Conservation (phyloP, 2,888 invertebrate genomes). For the Cyclophora albipunctata region DNA sequence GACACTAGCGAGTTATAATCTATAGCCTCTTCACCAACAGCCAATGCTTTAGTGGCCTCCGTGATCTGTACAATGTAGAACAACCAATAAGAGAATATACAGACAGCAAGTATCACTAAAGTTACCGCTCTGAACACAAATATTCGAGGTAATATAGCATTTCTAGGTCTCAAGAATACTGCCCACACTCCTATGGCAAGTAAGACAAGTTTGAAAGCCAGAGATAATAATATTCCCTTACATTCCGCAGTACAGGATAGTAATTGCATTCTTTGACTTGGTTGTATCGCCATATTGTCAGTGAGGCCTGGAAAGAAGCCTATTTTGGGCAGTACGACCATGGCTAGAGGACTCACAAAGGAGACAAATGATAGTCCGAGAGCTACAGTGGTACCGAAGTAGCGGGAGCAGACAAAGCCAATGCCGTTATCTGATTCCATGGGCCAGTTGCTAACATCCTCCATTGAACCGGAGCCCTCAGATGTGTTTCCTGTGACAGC, state of each 20-base stretch:
- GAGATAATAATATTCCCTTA: slow-evolving; percentile 92
- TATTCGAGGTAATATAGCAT: slow-evolving; percentile 92
- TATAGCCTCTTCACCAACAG: slow-evolving; percentile 85
- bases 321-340: slow-evolving; percentile 95
- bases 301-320: slow-evolving; percentile 86
- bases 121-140: slow-evolving; percentile 92
- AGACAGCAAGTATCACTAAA: slow-evolving; percentile 90
- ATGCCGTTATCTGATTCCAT: slow-evolving; percentile 82
- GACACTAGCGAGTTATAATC: slow-evolving; percentile 93
- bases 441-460: slow-evolving; percentile 91
- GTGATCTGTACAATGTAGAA: slow-evolving; percentile 96
- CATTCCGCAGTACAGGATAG: slow-evolving; percentile 94
- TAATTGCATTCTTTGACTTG: slow-evolving; percentile 79
- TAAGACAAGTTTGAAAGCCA: slow-evolving; percentile 93
- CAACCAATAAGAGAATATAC: slow-evolving; percentile 97
- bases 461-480: slow-evolving; percentile 95
- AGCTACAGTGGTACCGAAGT: slow-evolving; percentile 87
- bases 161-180: slow-evolving; percentile 88
- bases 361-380: slow-evolving; percentile 87
- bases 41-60: slow-evolving; percentile 85
- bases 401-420: slow-evolving; percentile 85
- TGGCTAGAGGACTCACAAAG: slow-evolving; percentile 93
- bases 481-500: slow-evolving; percentile 97
- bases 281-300: slow-evolving; percentile 80
- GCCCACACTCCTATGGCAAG: slow-evolving; percentile 95